phyloP scores from a whole-genome alignment of 92 coral and sea anemone genomes.

The Porites lobata region DNA sequence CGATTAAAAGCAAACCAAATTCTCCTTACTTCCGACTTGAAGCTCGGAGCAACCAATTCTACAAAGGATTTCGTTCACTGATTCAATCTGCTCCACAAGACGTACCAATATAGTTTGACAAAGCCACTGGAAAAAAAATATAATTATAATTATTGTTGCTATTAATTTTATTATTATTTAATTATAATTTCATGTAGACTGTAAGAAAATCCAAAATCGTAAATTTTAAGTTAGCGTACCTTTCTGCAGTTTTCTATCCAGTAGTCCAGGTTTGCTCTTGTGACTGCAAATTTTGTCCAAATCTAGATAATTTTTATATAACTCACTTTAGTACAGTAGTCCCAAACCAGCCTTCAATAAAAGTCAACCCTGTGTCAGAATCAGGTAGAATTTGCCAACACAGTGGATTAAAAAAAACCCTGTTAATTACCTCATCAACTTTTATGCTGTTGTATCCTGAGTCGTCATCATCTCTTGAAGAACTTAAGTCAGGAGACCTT shows the following conservation, averaged over 20 bases:
- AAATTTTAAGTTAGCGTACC: conserved; percentile 42
- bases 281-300: conserved; percentile 86
- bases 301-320: conserved; percentile 51
- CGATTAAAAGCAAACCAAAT: too few relatives aligned
- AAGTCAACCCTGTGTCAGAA: too few relatives aligned
- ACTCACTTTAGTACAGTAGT: not conserved
- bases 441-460: conserved; percentile 86
- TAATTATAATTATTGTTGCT: not conserved
- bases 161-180: too few relatives aligned
- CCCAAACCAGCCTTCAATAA: not conserved
- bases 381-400: too few relatives aligned
- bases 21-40: conserved; percentile 89
- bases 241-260: conserved; percentile 98
- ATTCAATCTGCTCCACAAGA: conserved; percentile 89
- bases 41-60: conserved; percentile 94
- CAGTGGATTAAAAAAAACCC: not conserved
- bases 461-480: conserved; percentile 93
- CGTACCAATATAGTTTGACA: conserved; percentile 94
- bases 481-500: conserved; percentile 91
- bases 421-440: conserved; percentile 84
- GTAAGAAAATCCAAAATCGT: not conserved
- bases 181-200: not conserved
- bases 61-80: conserved; percentile 83
- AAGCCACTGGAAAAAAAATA: conserved; percentile 80
- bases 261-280: conserved; percentile 87